These are phyloP conservation scores for Laupala kohalensis DNA, from an alignment of 1,140 invertebrate species.

Conservation along the genomic window DNA sequence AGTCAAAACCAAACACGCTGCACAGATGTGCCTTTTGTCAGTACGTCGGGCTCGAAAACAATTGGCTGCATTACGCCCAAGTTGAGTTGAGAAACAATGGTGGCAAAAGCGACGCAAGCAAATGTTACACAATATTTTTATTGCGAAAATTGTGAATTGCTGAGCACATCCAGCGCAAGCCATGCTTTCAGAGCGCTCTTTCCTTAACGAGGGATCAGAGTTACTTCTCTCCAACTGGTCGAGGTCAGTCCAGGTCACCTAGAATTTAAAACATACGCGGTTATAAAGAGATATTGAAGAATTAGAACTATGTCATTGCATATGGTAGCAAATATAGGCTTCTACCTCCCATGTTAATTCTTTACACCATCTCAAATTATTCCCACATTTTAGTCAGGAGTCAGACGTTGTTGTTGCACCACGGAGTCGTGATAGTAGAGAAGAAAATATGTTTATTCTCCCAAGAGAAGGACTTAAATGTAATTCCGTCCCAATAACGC, in stretches of 20 bases:
- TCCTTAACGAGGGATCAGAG: neutral
- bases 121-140: slow-evolving; percentile 47
- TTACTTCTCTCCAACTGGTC: neutral
- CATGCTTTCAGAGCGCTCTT: slow-evolving; percentile 28
- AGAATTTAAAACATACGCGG: no score
- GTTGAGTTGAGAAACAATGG: slow-evolving; percentile 43
- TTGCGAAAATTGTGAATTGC: slow-evolving; percentile 51
- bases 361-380: no score
- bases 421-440: no score
- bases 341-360: no score
- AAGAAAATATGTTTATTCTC: no score
- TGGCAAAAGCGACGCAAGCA: slow-evolving; percentile 51
- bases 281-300: no score
- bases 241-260: neutral
- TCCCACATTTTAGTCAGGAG: no score
- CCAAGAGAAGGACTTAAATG: no score
- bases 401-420: no score
- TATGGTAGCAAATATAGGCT: no score
- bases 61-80: slow-evolving; percentile 26
- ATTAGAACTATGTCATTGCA: no score
- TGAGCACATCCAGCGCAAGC: slow-evolving; percentile 50
- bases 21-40: slow-evolving; percentile 15
- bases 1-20: slow-evolving; percentile 38
- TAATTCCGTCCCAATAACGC: no score
- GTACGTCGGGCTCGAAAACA: slow-evolving; percentile 9